A percentile compares a stretch with the other conserved stretches of the same genome.
These are phyloP conservation scores for Apodemus sylvaticus DNA, from an alignment of 2,113 vertebrate species.

Conservation along the genomic window DNA sequence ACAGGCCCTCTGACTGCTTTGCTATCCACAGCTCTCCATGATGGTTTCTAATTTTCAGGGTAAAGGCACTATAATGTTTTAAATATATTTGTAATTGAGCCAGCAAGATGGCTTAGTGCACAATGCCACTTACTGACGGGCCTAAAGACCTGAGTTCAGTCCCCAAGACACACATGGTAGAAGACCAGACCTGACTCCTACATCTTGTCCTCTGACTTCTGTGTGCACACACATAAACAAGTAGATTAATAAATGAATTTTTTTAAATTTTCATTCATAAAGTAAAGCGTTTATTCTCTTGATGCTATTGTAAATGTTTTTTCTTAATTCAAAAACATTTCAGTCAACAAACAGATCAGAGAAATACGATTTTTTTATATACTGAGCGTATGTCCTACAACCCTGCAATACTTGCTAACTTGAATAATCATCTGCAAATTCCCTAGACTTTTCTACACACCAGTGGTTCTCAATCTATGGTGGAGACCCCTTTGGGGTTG, in stretches of 20 bases:
- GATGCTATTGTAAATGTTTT: neutral
- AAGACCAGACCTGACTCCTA: neutral
- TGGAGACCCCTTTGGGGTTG: too few relatives aligned
- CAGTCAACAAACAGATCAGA: neutral
- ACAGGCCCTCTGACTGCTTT: neutral
- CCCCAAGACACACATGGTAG: neutral
- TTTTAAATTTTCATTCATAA: neutral
- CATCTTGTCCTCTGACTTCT: neutral
- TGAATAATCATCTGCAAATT: neutral
- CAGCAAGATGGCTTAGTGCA: neutral
- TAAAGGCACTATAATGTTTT: neutral
- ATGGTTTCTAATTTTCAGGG: neutral
- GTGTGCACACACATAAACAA: neutral
- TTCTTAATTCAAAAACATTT: neutral
- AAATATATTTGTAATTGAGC: neutral
- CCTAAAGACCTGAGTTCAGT: neutral
- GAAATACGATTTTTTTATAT: neutral
- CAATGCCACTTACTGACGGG: neutral
- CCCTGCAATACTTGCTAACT: neutral
- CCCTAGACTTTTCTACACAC: neutral
- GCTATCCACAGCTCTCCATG: neutral
- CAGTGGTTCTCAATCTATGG: neutral
- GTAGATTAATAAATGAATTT: neutral
- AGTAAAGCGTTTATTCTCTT: neutral
- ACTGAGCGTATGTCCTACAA: neutral